Base-by-base conservation (phyloP, 2,888 invertebrate genomes). In the Adela reaumurella region DNA sequence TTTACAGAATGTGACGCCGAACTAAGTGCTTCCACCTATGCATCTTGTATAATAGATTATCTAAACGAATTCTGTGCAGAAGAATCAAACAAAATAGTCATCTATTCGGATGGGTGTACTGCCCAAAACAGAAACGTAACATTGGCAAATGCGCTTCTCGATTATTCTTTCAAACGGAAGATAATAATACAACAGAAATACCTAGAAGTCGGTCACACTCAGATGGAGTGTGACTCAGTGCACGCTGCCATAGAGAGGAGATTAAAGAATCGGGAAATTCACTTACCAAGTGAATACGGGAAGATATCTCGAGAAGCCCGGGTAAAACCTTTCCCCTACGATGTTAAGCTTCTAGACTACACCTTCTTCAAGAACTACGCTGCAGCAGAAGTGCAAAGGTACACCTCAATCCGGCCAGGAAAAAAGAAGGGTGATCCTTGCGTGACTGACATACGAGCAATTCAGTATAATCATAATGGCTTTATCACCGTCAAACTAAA, bases 201-300 rank as follows among this genome's bases (percentile, higher is more conserved):
- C 54, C 54, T 64, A 17, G 58, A 57, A 47, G 54, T 54, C 14
- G 64, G 62, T 16, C 64, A 65, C 51, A 60, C 65, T 1, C 62
- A 64, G 53, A 63, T 64, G 61, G 62, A 64, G 51, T 58, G 57
- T 19, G 66, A 65, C 51, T 59, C 58, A 0, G 59, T 62, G 2
- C 63, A 67, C 54, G 47, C 58, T 50, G 49, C 52, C 2, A 60
- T 65, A 19, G 65, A 66, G 54, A 52, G 56, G 43, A 60, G 56
- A 24, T 45, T 59, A n/a, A 59, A 58, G 51, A 56, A 59, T 28
- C 49, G 54, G 28, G 55, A 53, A 47, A 56, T 58, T 45, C 51
- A 59, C 53, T 42, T 57, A 16, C 62, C 61, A 8, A 48, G 53
- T 42, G 61, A 62, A 19, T 62, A 60, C 54, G 47, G 56, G 8